These are phyloP conservation scores for Palythoa grandis DNA, from an alignment of 92 coral and sea anemone species.

Conservation along the genomic window DNA sequence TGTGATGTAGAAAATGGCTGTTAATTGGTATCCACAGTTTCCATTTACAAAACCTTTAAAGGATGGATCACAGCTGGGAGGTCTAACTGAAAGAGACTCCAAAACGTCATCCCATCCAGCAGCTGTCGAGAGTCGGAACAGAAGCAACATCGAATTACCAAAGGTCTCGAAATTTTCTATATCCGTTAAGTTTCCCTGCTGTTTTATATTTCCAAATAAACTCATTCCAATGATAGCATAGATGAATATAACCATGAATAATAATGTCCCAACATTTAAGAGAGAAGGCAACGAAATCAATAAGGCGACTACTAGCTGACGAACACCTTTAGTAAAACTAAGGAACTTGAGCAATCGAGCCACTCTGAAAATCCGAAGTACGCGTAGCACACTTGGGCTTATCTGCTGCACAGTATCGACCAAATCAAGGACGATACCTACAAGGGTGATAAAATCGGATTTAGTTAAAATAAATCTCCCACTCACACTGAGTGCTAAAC, in stretches of 20 bases:
- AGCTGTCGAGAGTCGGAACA: slow-evolving; percentile 35
- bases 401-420: slow-evolving; percentile 43
- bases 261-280: slow-evolving; percentile 27
- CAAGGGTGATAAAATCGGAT: not conserved
- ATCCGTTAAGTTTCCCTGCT: slow-evolving; percentile 34
- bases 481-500: too few species aligned
- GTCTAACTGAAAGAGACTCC: slow-evolving; percentile 36
- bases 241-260: slow-evolving; percentile 34
- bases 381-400: slow-evolving; percentile 25
- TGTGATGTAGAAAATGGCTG: slow-evolving; percentile 68
- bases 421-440: slow-evolving; percentile 33
- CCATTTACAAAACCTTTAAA: slow-evolving; percentile 63
- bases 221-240: slow-evolving; percentile 42
- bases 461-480: not conserved
- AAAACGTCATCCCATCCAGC: slow-evolving; percentile 41
- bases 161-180: slow-evolving; percentile 37
- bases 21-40: slow-evolving; percentile 79
- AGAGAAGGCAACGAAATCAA: slow-evolving; percentile 27
- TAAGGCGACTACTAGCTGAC: slow-evolving; percentile 20
- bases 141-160: slow-evolving; percentile 28
- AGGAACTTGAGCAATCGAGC: slow-evolving; percentile 32
- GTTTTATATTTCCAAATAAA: slow-evolving; percentile 31
- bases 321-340: slow-evolving; percentile 28
- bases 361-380: slow-evolving; percentile 30
- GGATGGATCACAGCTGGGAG: slow-evolving; percentile 4